Evolutionary conservation across 2,888 invertebrate species (phyloP), one percentile per base, ranked within the genome.

Genomic region (Apocheima hispidaria): DNA sequence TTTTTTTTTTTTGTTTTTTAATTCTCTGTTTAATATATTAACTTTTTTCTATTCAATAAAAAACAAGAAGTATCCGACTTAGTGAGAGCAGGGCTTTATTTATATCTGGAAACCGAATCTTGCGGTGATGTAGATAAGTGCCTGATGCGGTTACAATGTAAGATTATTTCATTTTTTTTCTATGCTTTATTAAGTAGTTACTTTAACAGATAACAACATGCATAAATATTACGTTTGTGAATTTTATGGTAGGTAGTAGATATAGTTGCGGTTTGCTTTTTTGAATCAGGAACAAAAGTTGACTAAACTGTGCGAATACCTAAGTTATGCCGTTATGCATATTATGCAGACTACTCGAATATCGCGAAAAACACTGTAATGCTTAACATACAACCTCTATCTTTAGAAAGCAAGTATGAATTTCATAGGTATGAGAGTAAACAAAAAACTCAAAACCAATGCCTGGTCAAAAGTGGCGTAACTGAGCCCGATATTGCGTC

Each of bases 301-400:
- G 40, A 41, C 3, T 21, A 21, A 21, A 41, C 12, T 21, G 20
- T 41, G 21, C 40, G 10, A 41, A 20, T 41, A n/a, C 18, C n/a
- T n/a, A n/a, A n/a, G 18, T 38, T 38, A 16, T 38, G 38, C 38
- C 21, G 40, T 21, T 41, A 41, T 41, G 40, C 40, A 21, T 21
- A 38, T 20, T 36, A 38, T 38, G 38, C 18, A 20, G 20, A 18
- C 10, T 38, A 2, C 4, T n/a, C n/a, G 1, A n/a, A 6, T 14
- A 14, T 35, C 4, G 1, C 35, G 4, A 35, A 35, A 35, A n/a
- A n/a, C n/a, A n/a, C n/a, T n/a, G n/a, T n/a, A n/a, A n/a, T n/a
- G n/a, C n/a, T n/a, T n/a, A n/a, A n/a, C n/a, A n/a, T n/a, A n/a
- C n/a, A n/a, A n/a, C n/a, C n/a, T n/a, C n/a, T n/a, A n/a, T n/a